Base-by-base conservation (phyloP, 2,888 invertebrate species). In the Drepana falcataria region DNA sequence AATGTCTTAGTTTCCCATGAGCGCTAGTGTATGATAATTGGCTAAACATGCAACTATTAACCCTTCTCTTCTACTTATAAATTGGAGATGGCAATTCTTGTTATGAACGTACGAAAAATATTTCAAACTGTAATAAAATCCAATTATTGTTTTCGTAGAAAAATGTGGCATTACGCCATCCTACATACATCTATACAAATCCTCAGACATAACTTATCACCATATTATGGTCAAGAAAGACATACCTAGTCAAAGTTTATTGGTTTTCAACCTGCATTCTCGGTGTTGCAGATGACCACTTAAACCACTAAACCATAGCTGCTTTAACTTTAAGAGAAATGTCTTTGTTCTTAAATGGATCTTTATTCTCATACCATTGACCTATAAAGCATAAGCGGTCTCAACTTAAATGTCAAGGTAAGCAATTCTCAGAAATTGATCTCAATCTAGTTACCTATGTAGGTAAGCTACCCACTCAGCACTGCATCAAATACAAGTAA, bases 21-120 rank as follows among this genome's bases (percentile, higher is more conserved):
- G 76, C 66, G 76, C 79, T 66, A 83, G 83, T 83, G 83, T 76
- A 73, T 79, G 67, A 73, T 86, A 83, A 85, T 85, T 82, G 79
- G 69, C 61, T 69, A 71, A 56, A 64, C 60, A 55, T 61, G 53
- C 60, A 67, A 64, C 60, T 66, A 59, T 53, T 59, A 65, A 61
- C 54, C 54, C 49, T 57, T 6, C 51, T 49, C 47, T 58, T 60
- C 54, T 58, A 56, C 55, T 59, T 55, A 57, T 60, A 60, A 63
- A 59, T 59, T 63, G 53, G 56, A 58, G 58, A 49, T 56, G 54
- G 51, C 55, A 60, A 59, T 60, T 58, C 53, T 34, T 53, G 52
- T 41, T 34, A 44, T 41, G 9, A 4, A 34, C 3, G 6, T 35
- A 2, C 9, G 3, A 1, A 21, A 41, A 6, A 33, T 48, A 33